Conservation (phyloP, 2,113 vertebrate species). For the Pheucticus melanocephalus region DNA sequence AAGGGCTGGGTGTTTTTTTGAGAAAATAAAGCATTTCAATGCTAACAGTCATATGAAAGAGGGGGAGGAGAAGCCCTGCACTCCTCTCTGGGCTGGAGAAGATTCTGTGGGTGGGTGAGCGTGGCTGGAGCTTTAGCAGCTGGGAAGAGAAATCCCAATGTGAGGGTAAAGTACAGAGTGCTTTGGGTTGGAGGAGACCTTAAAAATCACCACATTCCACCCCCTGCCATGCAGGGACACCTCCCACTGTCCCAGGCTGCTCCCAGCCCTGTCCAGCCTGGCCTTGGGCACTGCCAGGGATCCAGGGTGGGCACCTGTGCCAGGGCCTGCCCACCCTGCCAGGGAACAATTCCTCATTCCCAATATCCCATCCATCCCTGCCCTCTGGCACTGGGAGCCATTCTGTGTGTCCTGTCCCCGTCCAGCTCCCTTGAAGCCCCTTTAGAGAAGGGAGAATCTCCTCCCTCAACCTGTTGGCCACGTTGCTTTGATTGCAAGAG, state of each 20-base stretch:
- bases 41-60: neutral
- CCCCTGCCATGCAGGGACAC: neutral
- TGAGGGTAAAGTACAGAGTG: neutral
- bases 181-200: neutral
- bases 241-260: rapidly evolving
- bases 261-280: neutral
- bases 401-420: neutral
- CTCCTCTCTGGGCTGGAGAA: neutral
- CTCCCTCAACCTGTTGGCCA: neutral
- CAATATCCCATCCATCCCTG: rapidly evolving
- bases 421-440: neutral
- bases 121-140: neutral
- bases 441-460: neutral
- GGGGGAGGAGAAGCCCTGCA: neutral
- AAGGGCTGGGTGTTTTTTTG: neutral
- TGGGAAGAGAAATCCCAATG: neutral
- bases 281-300: neutral
- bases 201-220: neutral
- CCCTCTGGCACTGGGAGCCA: neutral
- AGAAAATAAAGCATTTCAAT: neutral
- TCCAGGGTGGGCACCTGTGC: neutral
- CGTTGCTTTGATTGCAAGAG: neutral
- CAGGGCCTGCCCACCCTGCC: rapidly evolving
- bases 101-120: rapidly evolving
- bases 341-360: neutral